phyloP scores from a whole-genome alignment of 2,888 invertebrate genomes.

The Pseudococcus longispinus region DNA sequence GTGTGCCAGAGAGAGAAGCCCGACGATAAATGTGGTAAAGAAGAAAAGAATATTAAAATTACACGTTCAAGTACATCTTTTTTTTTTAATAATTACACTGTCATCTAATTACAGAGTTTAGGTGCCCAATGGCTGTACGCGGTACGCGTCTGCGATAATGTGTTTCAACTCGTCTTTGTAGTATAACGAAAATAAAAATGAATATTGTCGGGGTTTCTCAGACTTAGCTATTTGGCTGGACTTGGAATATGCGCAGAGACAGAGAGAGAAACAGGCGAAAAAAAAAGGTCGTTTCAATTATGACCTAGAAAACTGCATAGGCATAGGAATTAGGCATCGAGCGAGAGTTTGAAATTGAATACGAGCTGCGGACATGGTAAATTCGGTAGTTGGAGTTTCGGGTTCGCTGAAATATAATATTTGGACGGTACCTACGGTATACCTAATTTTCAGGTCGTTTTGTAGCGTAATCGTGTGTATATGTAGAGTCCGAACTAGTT shows the following conservation, averaged over 20 bases:
- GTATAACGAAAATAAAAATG: no score
- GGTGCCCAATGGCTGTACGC: slow-evolving; percentile 52
- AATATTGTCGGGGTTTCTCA: slow-evolving; percentile 42
- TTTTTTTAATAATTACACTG: slow-evolving; percentile 54
- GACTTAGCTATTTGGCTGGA: neutral
- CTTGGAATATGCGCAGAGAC: no score
- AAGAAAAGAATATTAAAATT: slow-evolving; percentile 48
- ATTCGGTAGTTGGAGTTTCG: slow-evolving; percentile 8
- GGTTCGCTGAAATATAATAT: slow-evolving; percentile 39
- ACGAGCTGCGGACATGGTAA: neutral
- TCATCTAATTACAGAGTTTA: slow-evolving; percentile 56
- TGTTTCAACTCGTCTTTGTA: slow-evolving; percentile 32
- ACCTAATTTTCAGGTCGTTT: slow-evolving; percentile 24
- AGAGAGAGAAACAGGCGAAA: no score
- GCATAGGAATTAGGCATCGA: no score
- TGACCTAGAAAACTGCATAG: slow-evolving; percentile 21
- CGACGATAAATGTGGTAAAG: neutral
- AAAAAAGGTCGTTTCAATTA: slow-evolving; percentile 4
- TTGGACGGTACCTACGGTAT: neutral
- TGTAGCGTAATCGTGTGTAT: neutral
- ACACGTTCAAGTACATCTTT: slow-evolving; percentile 53
- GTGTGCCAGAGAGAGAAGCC: neutral
- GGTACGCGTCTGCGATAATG: slow-evolving; percentile 42
- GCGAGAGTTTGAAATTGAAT: slow-evolving; percentile 5
- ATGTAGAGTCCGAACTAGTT: slow-evolving; percentile 19